Conservation (phyloP, 1,140 invertebrate species). For the Plectus sambesii region DNA sequence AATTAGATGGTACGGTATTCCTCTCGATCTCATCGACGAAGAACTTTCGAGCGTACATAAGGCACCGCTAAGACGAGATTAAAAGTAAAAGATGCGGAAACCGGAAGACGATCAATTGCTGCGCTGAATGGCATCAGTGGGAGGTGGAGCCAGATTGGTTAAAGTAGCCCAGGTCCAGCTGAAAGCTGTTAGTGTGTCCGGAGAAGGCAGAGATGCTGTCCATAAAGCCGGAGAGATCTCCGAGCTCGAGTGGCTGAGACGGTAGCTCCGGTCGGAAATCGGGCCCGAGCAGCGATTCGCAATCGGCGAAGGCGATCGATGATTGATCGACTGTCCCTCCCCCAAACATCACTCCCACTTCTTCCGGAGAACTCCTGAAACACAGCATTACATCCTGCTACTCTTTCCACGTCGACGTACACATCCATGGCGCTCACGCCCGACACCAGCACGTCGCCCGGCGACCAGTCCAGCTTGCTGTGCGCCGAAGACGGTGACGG, state of each 20-base stretch:
- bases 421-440: constrained; percentile 39
- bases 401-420: constrained; percentile 20
- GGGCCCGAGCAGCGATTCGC: constrained; percentile 40
- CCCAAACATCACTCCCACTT: constrained; percentile 30
- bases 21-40: too few species aligned
- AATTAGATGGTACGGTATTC: too few species aligned
- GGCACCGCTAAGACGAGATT: too few species aligned
- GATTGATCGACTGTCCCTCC: constrained; percentile 28
- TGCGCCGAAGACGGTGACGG: constrained; percentile 40
- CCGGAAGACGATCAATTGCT: too few species aligned
- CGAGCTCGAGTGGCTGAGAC: constrained; percentile 35
- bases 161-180: too few species aligned
- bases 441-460: constrained; percentile 32
- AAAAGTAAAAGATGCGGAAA: too few species aligned
- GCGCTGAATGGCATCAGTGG: too few species aligned
- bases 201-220: background rate
- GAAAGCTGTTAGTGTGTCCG: background rate
- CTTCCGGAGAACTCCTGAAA: constrained; percentile 32
- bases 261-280: constrained; percentile 38
- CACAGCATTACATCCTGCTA: constrained; percentile 4
- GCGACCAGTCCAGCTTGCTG: constrained; percentile 43
- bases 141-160: too few species aligned
- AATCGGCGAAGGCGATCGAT: constrained; percentile 35
- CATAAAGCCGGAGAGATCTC: constrained; percentile 31
- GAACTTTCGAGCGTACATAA: too few species aligned